Evolutionary conservation across 2,888 invertebrate genomes (phyloP).

Genomic region (Cinara cedri): DNA sequence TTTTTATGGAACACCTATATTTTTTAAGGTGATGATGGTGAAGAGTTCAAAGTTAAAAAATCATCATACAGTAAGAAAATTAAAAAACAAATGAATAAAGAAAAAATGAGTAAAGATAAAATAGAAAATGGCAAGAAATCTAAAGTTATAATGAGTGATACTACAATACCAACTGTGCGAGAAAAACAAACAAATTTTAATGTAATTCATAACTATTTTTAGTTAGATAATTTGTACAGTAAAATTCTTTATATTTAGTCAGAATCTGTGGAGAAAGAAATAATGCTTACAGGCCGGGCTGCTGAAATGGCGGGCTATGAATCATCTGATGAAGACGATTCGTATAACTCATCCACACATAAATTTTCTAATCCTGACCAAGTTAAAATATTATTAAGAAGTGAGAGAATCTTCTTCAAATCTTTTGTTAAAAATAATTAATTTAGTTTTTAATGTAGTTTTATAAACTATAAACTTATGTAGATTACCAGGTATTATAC

Average conservation of each 20-base stretch:
- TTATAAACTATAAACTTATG: too few relatives aligned
- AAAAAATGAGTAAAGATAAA: conserved; percentile 70
- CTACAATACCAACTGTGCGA: conserved; percentile 64
- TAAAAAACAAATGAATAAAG: conserved; percentile 82
- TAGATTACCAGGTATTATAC: too few relatives aligned
- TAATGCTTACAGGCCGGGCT: conserved; percentile 80
- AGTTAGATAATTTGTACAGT: not conserved
- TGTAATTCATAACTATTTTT: conserved; percentile 1
- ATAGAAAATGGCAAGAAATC: conserved; percentile 69
- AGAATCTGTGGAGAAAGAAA: conserved; percentile 55
- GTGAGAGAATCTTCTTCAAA: conserved; percentile 62
- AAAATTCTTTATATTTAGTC: conserved; percentile 6
- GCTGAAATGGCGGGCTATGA: conserved; percentile 80
- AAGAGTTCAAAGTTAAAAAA: conserved; percentile 94
- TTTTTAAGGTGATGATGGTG: conserved; percentile 75
- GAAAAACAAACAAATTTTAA: conserved; percentile 13
- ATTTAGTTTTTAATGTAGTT: too few relatives aligned
- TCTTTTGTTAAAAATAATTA: too few relatives aligned
- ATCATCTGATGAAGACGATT: conserved; percentile 69
- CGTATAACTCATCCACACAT: conserved; percentile 62
- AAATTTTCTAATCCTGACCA: conserved; percentile 73
- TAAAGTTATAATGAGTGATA: conserved; percentile 71
- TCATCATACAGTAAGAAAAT: conserved; percentile 91
- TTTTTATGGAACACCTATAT: not conserved
- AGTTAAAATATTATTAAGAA: conserved; percentile 80